These are phyloP conservation scores for Axinella damicornis DNA, from an alignment of 37 sponge, comb jelly and placozoan genomes.

Conservation along the genomic window DNA sequence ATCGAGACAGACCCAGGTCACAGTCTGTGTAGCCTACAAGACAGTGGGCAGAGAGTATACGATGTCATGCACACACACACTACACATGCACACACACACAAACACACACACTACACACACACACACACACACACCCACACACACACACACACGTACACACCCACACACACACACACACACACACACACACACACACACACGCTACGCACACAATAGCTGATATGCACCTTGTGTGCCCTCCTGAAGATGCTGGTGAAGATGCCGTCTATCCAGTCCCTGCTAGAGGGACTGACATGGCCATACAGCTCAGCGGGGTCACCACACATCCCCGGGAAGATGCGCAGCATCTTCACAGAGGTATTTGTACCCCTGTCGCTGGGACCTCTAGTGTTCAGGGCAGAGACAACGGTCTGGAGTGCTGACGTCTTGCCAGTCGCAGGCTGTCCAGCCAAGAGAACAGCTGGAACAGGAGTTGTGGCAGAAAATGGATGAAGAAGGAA, in stretches of 20 bases:
- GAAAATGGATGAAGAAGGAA: too few relatives aligned
- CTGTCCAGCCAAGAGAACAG: slow-evolving; percentile 75
- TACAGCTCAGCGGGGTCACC: slow-evolving; percentile 52
- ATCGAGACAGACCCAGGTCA: slow-evolving; percentile 78
- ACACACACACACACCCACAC: too few relatives aligned
- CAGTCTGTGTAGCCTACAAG: slow-evolving; percentile 59
- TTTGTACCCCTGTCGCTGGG: neutral
- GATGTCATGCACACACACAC: too few relatives aligned
- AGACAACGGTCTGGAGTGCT: slow-evolving; percentile 64
- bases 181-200: too few relatives aligned
- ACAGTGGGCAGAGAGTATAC: neutral
- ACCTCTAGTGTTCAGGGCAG: slow-evolving; percentile 50
- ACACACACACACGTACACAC: too few relatives aligned
- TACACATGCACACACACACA: too few relatives aligned
- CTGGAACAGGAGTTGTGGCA: slow-evolving; percentile 8
- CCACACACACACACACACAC: too few relatives aligned
- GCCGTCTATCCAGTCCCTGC: slow-evolving; percentile 86
- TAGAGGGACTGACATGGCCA: slow-evolving; percentile 40
- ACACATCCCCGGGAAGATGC: slow-evolving; percentile 64
- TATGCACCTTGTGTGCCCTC: slow-evolving; percentile 73
- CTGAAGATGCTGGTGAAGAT: slow-evolving; percentile 78
- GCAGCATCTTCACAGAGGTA: slow-evolving; percentile 33
- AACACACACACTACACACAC: too few relatives aligned
- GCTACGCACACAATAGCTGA: too few relatives aligned
- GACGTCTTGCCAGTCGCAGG: slow-evolving; percentile 79